Base-by-base conservation (phyloP, 2,797 vertebrate species). In the Mallotus villosus region DNA sequence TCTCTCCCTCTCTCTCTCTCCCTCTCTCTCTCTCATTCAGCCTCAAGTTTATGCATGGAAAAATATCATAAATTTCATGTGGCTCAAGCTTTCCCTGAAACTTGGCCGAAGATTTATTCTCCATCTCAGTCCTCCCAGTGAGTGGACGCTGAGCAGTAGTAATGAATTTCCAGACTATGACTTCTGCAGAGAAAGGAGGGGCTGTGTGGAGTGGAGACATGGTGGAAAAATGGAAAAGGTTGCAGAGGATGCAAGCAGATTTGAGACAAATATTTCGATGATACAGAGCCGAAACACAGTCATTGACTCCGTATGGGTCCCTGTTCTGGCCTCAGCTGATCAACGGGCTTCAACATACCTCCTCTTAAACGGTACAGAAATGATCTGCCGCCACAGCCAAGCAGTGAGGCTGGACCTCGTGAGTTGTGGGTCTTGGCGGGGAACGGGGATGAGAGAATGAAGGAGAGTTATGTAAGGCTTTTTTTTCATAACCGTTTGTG, bases 121-220 rank as follows among this genome's bases (percentile, higher is more conserved):
- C 22, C 16, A 8, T 7, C 66, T 37, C 66, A 53, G 25, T 11
- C 61, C 14, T 60, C 37, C 21, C 12, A 2, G 0, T 27, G 65
- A 78, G 73, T 25, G 37, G 58, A 55, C 63, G n/a, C 59, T 69
- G 16, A 19, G 71, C 55, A 16, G 63, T 37, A 49, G 64, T 71
- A 3, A 34, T 46, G 25, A 21, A 51, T 81, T 84, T 81, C 59
- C 74, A 73, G 70, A 71, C 77, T 77, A 41, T 59, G 66, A 17
- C 14, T 3, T 16, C 27, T 29, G 60, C 46, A 25, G 41, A 70
- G 41, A 57, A 62, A 51, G 58, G 58, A 67, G 32, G 25, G 61
- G 61, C 46, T 72, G 37, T 49, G 12, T 49, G 61, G 59, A 72
- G 60, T 65, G 34, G 16, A n/a, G n/a, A n/a, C n/a, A n/a, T n/a